These are phyloP conservation scores for Misgurnus anguillicaudatus DNA, from an alignment of 2,113 vertebrate genomes.

Conservation along the genomic window DNA sequence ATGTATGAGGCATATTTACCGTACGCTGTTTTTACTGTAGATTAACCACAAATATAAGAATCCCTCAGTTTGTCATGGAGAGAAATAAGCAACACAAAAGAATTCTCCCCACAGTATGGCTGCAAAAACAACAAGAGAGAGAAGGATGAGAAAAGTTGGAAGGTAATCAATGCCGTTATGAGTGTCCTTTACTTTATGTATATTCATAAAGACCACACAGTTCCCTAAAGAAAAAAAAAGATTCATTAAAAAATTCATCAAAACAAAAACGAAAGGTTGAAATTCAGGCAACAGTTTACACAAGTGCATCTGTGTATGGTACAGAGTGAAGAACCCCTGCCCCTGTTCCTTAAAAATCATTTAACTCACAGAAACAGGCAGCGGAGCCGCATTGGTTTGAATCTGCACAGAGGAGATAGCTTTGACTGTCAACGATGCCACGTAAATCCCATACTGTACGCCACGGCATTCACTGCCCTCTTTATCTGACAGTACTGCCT, in stretches of 20 bases:
- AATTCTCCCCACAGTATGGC: slow-evolving; percentile 1
- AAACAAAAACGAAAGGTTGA: not conserved
- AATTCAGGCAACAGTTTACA: not conserved
- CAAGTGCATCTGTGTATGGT: not conserved
- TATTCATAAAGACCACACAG: not conserved
- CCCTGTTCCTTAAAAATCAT: not conserved
- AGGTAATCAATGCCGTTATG: not conserved
- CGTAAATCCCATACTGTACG: not conserved
- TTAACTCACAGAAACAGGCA: not conserved
- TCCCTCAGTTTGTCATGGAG: not conserved
- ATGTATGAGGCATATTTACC: slow-evolving; percentile 60
- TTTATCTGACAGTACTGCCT: slow-evolving; percentile 45
- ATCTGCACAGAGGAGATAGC: slow-evolving; percentile 54
- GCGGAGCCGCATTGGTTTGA: slow-evolving; percentile 31
- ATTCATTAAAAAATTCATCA: not conserved
- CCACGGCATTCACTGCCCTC: not conserved
- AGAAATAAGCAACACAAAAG: slow-evolving; percentile 39
- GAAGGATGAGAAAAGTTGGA: not conserved
- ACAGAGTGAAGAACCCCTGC: not conserved
- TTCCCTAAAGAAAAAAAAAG: not conserved
- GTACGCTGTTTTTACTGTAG: slow-evolving; percentile 39
- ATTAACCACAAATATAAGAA: slow-evolving; percentile 55
- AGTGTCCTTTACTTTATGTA: not conserved
- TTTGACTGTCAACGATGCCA: slow-evolving; percentile 37
- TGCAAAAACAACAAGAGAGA: not conserved